These are phyloP conservation scores for Diorhabda carinulata DNA, from an alignment of 1,140 invertebrate species.

Conservation along the genomic window DNA sequence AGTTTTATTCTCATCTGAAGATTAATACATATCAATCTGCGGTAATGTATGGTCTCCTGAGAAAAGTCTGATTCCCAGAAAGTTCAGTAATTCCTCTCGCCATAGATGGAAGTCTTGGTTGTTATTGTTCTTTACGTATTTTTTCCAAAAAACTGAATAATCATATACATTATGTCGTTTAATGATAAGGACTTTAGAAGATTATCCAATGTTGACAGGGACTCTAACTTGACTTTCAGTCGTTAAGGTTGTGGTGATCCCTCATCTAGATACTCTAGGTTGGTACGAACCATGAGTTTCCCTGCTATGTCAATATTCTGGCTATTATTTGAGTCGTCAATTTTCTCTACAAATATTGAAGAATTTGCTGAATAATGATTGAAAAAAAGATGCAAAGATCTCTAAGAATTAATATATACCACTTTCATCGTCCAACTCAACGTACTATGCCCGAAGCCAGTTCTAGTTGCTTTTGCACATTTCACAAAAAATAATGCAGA, in stretches of 20 bases:
- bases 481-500: too few relatives aligned
- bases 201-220: background rate
- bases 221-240: background rate
- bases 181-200: background rate
- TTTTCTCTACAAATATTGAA: too few relatives aligned
- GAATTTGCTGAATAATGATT: too few relatives aligned
- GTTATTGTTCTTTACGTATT: slow-evolving; percentile 25
- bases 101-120: slow-evolving; percentile 20
- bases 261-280: too few relatives aligned
- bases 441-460: too few relatives aligned
- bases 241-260: background rate
- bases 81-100: slow-evolving; percentile 10
- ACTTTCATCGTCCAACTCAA: too few relatives aligned
- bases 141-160: slow-evolving; percentile 14
- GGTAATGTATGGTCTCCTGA: slow-evolving; percentile 26
- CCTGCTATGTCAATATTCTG: too few relatives aligned
- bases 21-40: slow-evolving; percentile 24
- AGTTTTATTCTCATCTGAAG: slow-evolving; percentile 26
- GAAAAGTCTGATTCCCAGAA: slow-evolving; percentile 23
- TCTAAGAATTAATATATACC: too few relatives aligned
- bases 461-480: too few relatives aligned
- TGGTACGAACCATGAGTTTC: too few relatives aligned
- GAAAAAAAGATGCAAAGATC: too few relatives aligned
- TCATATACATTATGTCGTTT: background rate
- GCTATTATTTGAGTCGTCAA: too few relatives aligned